Conservation (phyloP, 1,140 invertebrate species). For the Babylonia areolata region DNA sequence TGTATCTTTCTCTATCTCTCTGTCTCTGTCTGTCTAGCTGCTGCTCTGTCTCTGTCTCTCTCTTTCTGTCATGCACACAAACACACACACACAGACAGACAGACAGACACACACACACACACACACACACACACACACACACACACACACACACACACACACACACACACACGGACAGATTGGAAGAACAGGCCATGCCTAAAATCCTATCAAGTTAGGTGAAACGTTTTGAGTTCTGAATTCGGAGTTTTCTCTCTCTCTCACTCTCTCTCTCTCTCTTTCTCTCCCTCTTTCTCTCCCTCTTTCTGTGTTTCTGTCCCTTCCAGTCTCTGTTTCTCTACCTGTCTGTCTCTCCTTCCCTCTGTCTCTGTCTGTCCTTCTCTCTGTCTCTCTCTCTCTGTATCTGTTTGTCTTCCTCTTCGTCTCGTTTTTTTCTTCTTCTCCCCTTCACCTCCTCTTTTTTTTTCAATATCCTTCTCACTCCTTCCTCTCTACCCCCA, state of each 20-base stretch:
- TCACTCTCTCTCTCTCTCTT: background rate
- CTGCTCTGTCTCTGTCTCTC: background rate
- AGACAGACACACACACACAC: background rate
- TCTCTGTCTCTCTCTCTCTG: too few species aligned
- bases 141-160: conserved; percentile 11
- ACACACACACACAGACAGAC: background rate
- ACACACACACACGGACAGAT: background rate
- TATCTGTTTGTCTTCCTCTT: too few species aligned
- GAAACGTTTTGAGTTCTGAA: too few species aligned
- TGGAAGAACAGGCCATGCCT: background rate
- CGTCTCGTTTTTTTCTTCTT: too few species aligned
- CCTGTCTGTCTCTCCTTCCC: background rate
- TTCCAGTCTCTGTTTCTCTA: background rate
- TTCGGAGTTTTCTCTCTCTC: background rate
- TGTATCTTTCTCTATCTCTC: background rate
- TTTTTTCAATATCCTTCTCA: too few species aligned
- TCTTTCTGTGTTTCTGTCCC: background rate
- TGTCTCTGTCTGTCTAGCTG: background rate
- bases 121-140: conserved; percentile 11
- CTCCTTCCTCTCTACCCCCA: too few species aligned
- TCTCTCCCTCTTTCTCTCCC: background rate
- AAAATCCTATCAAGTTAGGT: background rate
- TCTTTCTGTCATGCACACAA: background rate
- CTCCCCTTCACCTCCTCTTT: too few species aligned
- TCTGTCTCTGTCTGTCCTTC: background rate